These are phyloP conservation scores for Argyra leucocephala DNA, from an alignment of 2,888 invertebrate species.

Conservation along the genomic window DNA sequence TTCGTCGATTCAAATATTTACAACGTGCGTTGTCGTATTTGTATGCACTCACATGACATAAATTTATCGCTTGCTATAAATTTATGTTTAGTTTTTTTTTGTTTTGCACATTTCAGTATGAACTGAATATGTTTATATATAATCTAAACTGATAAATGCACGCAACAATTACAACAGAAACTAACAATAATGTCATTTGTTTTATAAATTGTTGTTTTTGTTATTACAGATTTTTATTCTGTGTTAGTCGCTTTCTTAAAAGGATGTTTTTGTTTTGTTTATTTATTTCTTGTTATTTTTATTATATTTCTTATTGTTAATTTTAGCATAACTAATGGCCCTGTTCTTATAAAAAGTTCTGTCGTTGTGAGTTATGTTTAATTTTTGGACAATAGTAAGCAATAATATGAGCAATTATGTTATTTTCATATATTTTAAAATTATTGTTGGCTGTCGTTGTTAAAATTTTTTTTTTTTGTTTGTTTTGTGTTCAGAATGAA, in stretches of 20 bases:
- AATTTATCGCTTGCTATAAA: neutral
- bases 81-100: too few relatives aligned
- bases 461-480: neutral
- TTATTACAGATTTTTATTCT: too few relatives aligned
- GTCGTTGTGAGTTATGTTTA: neutral
- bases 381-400: neutral
- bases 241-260: too few relatives aligned
- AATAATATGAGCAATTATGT: too few relatives aligned
- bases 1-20: too few relatives aligned
- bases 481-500: neutral
- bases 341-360: neutral
- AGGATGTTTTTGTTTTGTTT: neutral
- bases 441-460: neutral
- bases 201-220: neutral
- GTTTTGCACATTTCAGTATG: neutral
- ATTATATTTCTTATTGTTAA: neutral
- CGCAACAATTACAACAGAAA: neutral
- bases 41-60: neutral
- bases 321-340: slow-evolving; percentile 6
- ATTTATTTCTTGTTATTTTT: too few relatives aligned
- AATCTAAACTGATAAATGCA: too few relatives aligned
- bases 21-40: too few relatives aligned
- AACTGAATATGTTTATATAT: neutral
- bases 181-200: neutral
- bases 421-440: too few relatives aligned